A percentile compares a stretch with the other conserved stretches of the same genome.
phyloP scores from a whole-genome alignment of 2,113 vertebrate genomes.

The Epinephelus lanceolatus region DNA sequence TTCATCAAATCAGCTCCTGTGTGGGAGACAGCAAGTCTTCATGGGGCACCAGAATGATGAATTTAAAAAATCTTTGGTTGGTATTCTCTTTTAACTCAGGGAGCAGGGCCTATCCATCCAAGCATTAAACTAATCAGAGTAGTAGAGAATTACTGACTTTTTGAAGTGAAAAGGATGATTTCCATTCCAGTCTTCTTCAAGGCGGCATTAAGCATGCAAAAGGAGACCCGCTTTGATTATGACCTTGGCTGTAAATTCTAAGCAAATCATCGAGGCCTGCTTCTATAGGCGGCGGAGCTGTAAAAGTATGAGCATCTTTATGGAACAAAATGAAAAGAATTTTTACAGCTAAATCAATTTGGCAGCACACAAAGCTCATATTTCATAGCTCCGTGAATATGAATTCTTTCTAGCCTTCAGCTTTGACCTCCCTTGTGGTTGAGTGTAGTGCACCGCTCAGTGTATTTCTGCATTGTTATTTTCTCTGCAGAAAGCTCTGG shows the following conservation, averaged over 20 bases:
- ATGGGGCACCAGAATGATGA: slow-evolving; percentile 38
- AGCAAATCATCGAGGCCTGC: slow-evolving; percentile 68
- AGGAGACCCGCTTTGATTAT: slow-evolving; percentile 71
- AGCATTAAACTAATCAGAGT: slow-evolving; percentile 71
- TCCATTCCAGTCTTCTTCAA: slow-evolving; percentile 55
- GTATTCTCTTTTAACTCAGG: slow-evolving; percentile 61
- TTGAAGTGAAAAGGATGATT: slow-evolving; percentile 67
- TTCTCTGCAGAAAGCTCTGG: slow-evolving; percentile 59
- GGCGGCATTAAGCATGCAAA: slow-evolving; percentile 57
- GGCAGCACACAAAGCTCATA: slow-evolving; percentile 70
- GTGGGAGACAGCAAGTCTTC: slow-evolving; percentile 26
- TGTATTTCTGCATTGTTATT: slow-evolving; percentile 73
- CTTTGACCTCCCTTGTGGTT: slow-evolving; percentile 75
- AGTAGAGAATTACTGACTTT: slow-evolving; percentile 58
- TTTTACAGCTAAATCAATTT: slow-evolving; percentile 81
- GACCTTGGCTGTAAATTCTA: slow-evolving; percentile 78
- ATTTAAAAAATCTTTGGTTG: slow-evolving; percentile 48
- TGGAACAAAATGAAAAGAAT: slow-evolving; percentile 78
- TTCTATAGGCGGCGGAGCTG: slow-evolving; percentile 67
- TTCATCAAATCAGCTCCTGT: slow-evolving; percentile 37
- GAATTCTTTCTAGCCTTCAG: slow-evolving; percentile 73
- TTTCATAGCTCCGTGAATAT: slow-evolving; percentile 72
- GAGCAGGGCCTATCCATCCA: slow-evolving; percentile 51
- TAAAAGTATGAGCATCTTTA: slow-evolving; percentile 76
- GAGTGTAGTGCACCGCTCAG: slow-evolving; percentile 53